phyloP scores from a whole-genome alignment of 1,140 invertebrate genomes.

The Scaptomyza graminum region DNA sequence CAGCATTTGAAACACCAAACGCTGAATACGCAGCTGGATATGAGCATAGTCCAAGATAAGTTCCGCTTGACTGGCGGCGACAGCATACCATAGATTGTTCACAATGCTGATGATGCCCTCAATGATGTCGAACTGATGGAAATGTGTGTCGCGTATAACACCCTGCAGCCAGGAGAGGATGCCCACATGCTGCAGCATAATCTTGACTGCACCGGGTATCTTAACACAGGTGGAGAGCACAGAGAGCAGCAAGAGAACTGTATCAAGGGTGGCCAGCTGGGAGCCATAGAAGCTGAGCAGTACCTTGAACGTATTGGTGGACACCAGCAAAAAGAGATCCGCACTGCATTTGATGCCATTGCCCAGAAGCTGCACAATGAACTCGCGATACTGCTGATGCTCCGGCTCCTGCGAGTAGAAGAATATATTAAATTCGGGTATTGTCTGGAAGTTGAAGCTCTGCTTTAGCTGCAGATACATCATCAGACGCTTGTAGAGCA shows the following conservation, averaged over 20 bases:
- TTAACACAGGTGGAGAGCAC: slow-evolving; percentile 86
- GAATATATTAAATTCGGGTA: slow-evolving; percentile 89
- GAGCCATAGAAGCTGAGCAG: slow-evolving; percentile 85
- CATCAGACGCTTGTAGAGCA: slow-evolving; percentile 87
- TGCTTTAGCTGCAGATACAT: slow-evolving; percentile 88
- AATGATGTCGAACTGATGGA: slow-evolving; percentile 81
- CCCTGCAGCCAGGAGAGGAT: slow-evolving; percentile 86
- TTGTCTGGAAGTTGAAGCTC: slow-evolving; percentile 86
- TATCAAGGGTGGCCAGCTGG: slow-evolving; percentile 54
- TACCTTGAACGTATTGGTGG: slow-evolving; percentile 86
- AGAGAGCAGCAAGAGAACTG: slow-evolving; percentile 86
- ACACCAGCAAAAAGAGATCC: slow-evolving; percentile 86
- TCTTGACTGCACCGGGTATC: slow-evolving; percentile 86
- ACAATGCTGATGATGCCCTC: slow-evolving; percentile 79
- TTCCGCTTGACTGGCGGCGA: slow-evolving; percentile 60
- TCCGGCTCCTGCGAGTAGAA: slow-evolving; percentile 88
- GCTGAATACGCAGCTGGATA: slow-evolving; percentile 57
- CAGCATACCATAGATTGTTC: slow-evolving; percentile 78
- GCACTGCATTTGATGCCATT: slow-evolving; percentile 86
- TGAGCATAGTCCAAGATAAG: slow-evolving; percentile 52
- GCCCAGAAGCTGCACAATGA: slow-evolving; percentile 87
- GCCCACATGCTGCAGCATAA: slow-evolving; percentile 87
- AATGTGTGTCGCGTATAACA: slow-evolving; percentile 67
- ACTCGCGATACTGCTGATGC: slow-evolving; percentile 86
- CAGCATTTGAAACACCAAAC: slow-evolving; percentile 59